Evolutionary conservation across 2,113 vertebrate species (phyloP), one percentile per base, ranked within the genome.

Genomic region (Gobio gobio): DNA sequence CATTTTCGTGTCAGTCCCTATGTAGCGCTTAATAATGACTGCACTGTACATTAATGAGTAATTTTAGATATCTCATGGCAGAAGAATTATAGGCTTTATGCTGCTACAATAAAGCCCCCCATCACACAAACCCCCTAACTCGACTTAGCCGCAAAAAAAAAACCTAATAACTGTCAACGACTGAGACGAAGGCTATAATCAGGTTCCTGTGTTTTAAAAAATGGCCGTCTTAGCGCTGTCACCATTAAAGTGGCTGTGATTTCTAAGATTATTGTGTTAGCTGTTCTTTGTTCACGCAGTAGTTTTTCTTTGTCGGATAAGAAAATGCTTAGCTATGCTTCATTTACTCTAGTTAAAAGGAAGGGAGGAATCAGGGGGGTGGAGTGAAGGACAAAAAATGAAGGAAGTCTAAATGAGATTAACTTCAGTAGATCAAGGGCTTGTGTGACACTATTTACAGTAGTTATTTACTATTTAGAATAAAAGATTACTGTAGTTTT

Each of bases 171-270:
- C 91, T 88, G 76, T 88, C 91, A 84, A 49, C 70, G 88, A 89
- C 89, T 80, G 81, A 91, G 89, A 89, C 72, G 1, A 83, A 92
- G 84, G 87, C 92, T 87, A 89, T 93, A 94, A 94, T 94, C 93
- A 94, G 90, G 88, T 90, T 79, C 49, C 70, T 77, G 86, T 85
- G 85, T 84, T 86, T 88, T 85, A 58, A 90, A 88, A 88, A 86
- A 85, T 77, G 79, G 64, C 74, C 56, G 61, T 86, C 80, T 78
- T 56, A 49, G 78, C 51, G 86, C 88, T 88, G 90, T 91, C 90
- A 87, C 64, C 36, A 61, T 90, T 85, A 84, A 24, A 88, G 64
- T 63, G 74, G 45, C 82, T 85, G 83, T 88, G 87, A 92, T 91
- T 92, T 90, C 82, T 92, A 87, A 87, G 73, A 91, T 92, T 92